A percentile compares a stretch with the other conserved stretches of the same genome.
phyloP scores from a whole-genome alignment of 2,797 vertebrate genomes.

The Phalanger gymnotis region DNA sequence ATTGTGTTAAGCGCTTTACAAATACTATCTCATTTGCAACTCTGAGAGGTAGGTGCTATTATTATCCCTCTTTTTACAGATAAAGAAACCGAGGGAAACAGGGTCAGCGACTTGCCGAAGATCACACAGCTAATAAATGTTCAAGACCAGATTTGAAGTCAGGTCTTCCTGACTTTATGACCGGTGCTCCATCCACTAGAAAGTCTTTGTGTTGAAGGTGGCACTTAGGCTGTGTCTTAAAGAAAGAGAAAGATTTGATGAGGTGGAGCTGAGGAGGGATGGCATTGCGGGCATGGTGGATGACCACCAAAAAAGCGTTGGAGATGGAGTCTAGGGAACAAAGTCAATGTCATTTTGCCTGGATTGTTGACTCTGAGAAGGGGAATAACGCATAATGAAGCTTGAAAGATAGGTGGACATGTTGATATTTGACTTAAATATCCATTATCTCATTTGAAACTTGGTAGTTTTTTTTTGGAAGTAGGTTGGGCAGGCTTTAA shows the following conservation, averaged over 20 bases:
- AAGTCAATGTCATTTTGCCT: background rate
- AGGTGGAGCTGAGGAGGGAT: background rate
- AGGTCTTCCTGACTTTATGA: background rate
- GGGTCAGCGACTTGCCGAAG: background rate
- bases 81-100: background rate
- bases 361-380: background rate
- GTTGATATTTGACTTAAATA: background rate
- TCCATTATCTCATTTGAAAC: background rate
- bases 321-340: background rate
- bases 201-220: background rate
- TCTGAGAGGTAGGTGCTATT: background rate
- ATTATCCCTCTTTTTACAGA: background rate
- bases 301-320: background rate
- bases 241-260: background rate
- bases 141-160: background rate
- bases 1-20: too few species aligned
- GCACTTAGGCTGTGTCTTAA: background rate
- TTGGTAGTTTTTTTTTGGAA: background rate
- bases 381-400: background rate
- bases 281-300: background rate
- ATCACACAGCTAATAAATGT: background rate
- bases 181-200: background rate
- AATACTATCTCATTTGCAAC: background rate
- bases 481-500: background rate
- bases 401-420: background rate